Conservation (phyloP, 2,888 invertebrate species). For the Microctonus hyperodae region DNA sequence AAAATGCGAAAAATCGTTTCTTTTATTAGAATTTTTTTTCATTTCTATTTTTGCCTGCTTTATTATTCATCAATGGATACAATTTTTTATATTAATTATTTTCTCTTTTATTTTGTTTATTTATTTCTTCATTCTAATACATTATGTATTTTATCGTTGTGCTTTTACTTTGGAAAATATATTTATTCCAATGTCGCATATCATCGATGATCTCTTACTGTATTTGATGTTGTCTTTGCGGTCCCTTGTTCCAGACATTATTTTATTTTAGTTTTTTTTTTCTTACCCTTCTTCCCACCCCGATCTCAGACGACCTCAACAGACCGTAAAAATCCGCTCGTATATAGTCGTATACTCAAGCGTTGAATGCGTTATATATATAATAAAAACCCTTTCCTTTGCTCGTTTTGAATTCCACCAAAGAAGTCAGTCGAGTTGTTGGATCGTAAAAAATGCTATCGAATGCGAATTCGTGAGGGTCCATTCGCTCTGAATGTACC, state of each 20-base stretch:
- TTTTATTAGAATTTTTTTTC: constrained; percentile 10
- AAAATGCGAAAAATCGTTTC: constrained; percentile 27
- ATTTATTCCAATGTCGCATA: background rate
- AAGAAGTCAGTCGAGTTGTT: constrained; percentile 11
- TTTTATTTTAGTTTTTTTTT: background rate
- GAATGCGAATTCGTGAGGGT: constrained; percentile 15
- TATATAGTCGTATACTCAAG: constrained; percentile 6
- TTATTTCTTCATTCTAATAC: background rate
- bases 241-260: background rate
- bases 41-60: constrained; percentile 1
- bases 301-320: constrained; percentile 20
- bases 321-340: constrained; percentile 20
- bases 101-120: background rate
- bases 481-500: constrained; percentile 8
- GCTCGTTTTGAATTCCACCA: constrained; percentile 20
- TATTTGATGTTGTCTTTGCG: background rate
- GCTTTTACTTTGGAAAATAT: too few relatives aligned
- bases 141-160: background rate
- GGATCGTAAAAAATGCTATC: constrained; percentile 21
- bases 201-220: constrained; percentile 1
- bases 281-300: background rate
- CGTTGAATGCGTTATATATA: constrained; percentile 1
- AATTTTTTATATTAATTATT: background rate
- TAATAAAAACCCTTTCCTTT: constrained; percentile 15
- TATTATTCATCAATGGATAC: constrained; percentile 10